Conservation (phyloP, 2,888 invertebrate species). For the Xestia rhomboidea region DNA sequence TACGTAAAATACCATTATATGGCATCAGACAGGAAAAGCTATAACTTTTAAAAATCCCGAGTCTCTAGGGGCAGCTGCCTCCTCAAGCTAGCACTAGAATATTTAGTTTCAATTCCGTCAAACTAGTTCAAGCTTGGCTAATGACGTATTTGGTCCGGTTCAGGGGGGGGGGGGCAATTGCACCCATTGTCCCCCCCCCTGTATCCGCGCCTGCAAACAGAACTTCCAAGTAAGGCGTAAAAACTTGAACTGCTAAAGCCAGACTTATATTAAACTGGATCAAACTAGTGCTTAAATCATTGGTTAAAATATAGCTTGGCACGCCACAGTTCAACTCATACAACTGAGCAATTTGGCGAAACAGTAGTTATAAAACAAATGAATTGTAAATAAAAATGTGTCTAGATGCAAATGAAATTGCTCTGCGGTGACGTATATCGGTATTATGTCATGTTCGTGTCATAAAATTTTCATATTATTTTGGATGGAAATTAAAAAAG, state of each 20-base stretch:
- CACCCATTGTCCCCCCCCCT: no score
- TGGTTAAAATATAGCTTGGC: conserved; percentile 48
- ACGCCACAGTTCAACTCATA: conserved; percentile 22
- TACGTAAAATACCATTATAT: no score
- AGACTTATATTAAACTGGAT: conserved; percentile 23
- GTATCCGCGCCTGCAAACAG: no score
- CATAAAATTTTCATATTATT: conserved; percentile 42
- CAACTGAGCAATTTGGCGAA: conserved; percentile 47
- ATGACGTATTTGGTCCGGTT: no score
- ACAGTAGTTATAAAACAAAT: conserved; percentile 66
- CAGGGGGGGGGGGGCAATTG: no score
- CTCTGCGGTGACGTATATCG: conserved; percentile 57
- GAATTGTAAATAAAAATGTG: conserved; percentile 68
- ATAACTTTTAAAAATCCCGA: no score
- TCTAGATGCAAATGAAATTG: conserved; percentile 69
- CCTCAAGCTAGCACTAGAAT: no score
- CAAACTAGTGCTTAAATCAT: conserved; percentile 36
- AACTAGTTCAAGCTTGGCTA: no score
- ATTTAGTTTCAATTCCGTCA: no score
- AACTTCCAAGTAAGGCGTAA: background rate
- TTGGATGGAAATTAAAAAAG: conserved; percentile 34
- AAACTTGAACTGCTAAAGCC: background rate
- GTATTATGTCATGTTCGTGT: conserved; percentile 45
- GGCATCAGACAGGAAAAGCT: no score
- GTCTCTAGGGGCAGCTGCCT: no score